These are phyloP conservation scores for Hippocampus guttulatus DNA, from an alignment of 2,113 vertebrate species.

Conservation along the genomic window DNA sequence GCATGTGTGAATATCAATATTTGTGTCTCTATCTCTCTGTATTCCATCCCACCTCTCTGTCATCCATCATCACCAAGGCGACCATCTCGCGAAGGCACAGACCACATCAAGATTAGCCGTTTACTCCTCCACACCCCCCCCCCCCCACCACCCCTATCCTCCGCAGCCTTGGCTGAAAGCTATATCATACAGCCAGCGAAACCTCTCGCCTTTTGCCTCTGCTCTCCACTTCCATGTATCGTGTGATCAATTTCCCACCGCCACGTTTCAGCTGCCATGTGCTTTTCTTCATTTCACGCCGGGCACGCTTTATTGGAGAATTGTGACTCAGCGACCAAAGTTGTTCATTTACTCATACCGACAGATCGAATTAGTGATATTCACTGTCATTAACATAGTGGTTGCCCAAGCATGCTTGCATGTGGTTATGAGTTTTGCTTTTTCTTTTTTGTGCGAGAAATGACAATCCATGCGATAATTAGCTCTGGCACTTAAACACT, in stretches of 20 bases:
- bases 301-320: slow-evolving; percentile 15
- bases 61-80: slow-evolving; percentile 56
- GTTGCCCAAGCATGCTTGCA: background rate
- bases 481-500: background rate
- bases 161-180: slow-evolving; percentile 21
- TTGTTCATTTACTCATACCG: slow-evolving; percentile 9
- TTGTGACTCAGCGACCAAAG: slow-evolving; percentile 19
- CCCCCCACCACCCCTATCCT: background rate
- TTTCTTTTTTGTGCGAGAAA: background rate
- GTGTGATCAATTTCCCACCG: slow-evolving; percentile 18
- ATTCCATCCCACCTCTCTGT: slow-evolving; percentile 27
- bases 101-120: slow-evolving; percentile 45
- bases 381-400: background rate
- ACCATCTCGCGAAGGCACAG: slow-evolving; percentile 28
- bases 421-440: background rate
- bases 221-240: slow-evolving; percentile 13
- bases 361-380: slow-evolving; percentile 2
- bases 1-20: slow-evolving; percentile 10
- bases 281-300: slow-evolving; percentile 31
- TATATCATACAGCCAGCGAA: slow-evolving; percentile 27
- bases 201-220: slow-evolving; percentile 35
- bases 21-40: slow-evolving; percentile 9
- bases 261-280: slow-evolving; percentile 8
- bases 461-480: background rate
- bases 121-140: background rate